Conservation (phyloP, 2,113 vertebrate species). For the Ciconia maguari region DNA sequence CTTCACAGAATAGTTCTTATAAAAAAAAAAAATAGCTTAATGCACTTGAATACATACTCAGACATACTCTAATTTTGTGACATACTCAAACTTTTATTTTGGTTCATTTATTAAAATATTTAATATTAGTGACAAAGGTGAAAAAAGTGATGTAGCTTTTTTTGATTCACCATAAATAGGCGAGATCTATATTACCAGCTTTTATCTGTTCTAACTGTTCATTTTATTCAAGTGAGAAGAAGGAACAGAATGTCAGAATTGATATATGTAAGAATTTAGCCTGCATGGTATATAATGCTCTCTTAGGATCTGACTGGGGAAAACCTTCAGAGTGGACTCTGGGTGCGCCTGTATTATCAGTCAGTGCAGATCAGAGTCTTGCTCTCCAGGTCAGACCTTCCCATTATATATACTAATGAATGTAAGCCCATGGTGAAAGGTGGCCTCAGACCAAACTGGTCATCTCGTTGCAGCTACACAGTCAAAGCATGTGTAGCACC, state of each 20-base stretch:
- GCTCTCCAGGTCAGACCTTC: background rate
- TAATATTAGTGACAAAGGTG: background rate
- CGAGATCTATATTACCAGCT: background rate
- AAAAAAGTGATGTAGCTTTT: background rate
- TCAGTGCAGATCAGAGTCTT: background rate
- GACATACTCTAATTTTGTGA: background rate
- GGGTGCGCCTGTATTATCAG: background rate
- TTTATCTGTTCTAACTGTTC: background rate
- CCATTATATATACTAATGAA: background rate
- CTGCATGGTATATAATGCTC: background rate
- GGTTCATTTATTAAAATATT: background rate
- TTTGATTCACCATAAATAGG: background rate
- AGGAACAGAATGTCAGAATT: background rate
- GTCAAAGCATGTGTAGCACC: background rate
- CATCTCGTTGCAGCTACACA: background rate
- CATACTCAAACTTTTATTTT: background rate
- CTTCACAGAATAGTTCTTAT: background rate
- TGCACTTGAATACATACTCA: background rate
- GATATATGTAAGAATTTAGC: background rate
- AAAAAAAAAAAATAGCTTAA: background rate
- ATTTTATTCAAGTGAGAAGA: background rate
- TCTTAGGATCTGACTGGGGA: background rate
- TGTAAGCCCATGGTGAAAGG: background rate
- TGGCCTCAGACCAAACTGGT: background rate
- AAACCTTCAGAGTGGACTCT: background rate